Percentiles rank a stretch among this genome's conserved stretches.
Evolutionary conservation across 2,888 invertebrate species (phyloP).

Genomic region (Archips xylosteana): DNA sequence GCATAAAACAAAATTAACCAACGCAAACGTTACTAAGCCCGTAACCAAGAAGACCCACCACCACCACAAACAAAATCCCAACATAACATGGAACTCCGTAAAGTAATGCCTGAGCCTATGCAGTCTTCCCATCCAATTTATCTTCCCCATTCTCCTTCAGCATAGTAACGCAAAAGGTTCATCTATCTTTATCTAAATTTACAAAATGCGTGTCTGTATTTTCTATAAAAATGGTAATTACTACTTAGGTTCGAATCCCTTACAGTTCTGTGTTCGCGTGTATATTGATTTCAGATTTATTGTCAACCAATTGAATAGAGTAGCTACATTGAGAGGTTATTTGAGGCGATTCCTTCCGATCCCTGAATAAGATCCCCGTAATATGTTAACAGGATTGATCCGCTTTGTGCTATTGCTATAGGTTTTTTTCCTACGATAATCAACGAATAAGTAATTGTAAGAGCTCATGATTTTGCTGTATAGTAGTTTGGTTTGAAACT

Average conservation of each 20-base stretch:
- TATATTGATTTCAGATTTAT: conserved; percentile 43
- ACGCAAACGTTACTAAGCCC: too few relatives aligned
- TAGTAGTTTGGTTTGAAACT: background rate
- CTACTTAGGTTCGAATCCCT: background rate
- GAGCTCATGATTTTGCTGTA: background rate
- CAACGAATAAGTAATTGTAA: conserved; percentile 26
- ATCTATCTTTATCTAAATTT: too few relatives aligned
- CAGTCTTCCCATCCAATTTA: too few relatives aligned
- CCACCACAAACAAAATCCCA: too few relatives aligned
- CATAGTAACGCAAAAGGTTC: too few relatives aligned
- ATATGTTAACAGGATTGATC: conserved; percentile 24
- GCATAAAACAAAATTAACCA: too few relatives aligned
- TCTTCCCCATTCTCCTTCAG: too few relatives aligned
- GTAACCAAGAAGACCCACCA: too few relatives aligned
- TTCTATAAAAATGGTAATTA: background rate
- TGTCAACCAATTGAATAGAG: conserved; percentile 47
- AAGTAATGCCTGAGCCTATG: too few relatives aligned
- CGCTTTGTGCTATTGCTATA: conserved; percentile 18
- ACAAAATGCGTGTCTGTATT: too few relatives aligned
- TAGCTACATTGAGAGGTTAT: conserved; percentile 41
- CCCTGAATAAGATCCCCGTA: conserved; percentile 40
- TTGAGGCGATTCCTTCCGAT: conserved; percentile 39
- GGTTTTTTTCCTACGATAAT: conserved; percentile 20
- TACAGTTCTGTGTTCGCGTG: background rate
- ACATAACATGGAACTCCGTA: too few relatives aligned